Evolutionary conservation across 2,888 invertebrate species (phyloP), one percentile per base, ranked within the genome.

Genomic region (Urechis unicinctus): DNA sequence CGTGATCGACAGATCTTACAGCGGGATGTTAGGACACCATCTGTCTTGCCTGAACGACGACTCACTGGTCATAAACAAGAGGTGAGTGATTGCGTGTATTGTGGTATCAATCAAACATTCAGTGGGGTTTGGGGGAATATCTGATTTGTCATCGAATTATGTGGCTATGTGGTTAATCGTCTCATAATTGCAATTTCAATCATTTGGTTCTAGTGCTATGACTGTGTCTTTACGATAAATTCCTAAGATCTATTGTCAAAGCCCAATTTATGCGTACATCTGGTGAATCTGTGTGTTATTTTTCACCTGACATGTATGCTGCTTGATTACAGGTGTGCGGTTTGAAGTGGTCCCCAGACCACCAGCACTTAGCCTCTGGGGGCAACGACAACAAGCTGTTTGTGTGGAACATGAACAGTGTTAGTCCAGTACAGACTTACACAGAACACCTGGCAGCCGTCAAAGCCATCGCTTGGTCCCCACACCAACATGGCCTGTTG

Each of bases 291-390:
- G 43, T 13, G 13, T 43, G 5, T 43, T 9, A 5, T 43, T 13
- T 43, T 5, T 13, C 6, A 43, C 5, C 6, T 24, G 44, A 24
- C 6, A 44, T 44, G 24, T 24, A 3, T 44, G 44, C 36, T 36
- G 9, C 26, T 2, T 25, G 2, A 43, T 53, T 55, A n/a, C 59
- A 82, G 82, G 83, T 85, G 52, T 97, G 97, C 80, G 97, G 97
- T 0, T 81, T 98, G 49, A 96, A 96, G 77, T 97, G 96, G 96
- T 97, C 96, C 1, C 93, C 95, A 1, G 97, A 98, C 79, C 92
- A 92, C 67, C 92, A 94, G 79, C 92, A 92, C 74, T 81, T 99
- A 54, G 98, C 98, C 0, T 95, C 95, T 36, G 98, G 98, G 36
- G 98, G 97, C 53, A 99, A 99, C 78, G 98, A 98, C 80, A 95